Base-by-base conservation (phyloP, 2,797 vertebrate genomes). In the Anisognathus igniventris region DNA sequence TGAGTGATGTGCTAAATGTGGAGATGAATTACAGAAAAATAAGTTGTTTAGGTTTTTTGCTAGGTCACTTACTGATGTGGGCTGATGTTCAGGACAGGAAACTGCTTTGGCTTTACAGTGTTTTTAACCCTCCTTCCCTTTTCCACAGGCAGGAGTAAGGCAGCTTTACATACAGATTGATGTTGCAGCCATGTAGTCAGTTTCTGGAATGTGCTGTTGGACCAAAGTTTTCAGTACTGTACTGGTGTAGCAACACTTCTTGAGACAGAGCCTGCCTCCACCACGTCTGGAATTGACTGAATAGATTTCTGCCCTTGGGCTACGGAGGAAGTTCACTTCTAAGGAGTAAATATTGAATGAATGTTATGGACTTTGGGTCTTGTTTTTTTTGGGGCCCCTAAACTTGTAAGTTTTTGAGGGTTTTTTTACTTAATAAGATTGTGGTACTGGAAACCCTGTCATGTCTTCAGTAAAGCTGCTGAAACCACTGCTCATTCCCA, bases 131-230 rank as follows among this genome's bases (percentile, higher is more conserved):
- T 92, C 67, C 53, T 94, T 81, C 87, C 64, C 76, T 45, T 96
- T 33, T 96, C 92, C 68, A 8, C 92, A 99, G 99, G 99, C 97
- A 1, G 99, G 99, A 65, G 98, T 99, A 50, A 98, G 99, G 86
- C 99, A 99, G 97, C 98, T 99, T 56, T 99, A 99, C 66, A 97
- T 99, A 95, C 99, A 99, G 98, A 98, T 99, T 28, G 99, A 99
- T 40, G 97, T 97, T 15, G 99, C 99, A 4, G 98, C 98, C 81
- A 99, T 99, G 98, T 99, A 98, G 97, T 96, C 78, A 91, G 44
- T 68, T 89, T 90, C 81, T 93, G 66, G 84, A 91, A 92, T 54
- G 81, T 96, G 88, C 96, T 96, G 92, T 96, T 97, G 98, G 98
- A 98, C 98, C 98, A 98, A 99, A 98, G 96, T 80, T 97, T 97